Evolutionary conservation across 2,113 vertebrate genomes (phyloP), one percentile per base, ranked within the genome.

Genomic region (Sorex fumeus): DNA sequence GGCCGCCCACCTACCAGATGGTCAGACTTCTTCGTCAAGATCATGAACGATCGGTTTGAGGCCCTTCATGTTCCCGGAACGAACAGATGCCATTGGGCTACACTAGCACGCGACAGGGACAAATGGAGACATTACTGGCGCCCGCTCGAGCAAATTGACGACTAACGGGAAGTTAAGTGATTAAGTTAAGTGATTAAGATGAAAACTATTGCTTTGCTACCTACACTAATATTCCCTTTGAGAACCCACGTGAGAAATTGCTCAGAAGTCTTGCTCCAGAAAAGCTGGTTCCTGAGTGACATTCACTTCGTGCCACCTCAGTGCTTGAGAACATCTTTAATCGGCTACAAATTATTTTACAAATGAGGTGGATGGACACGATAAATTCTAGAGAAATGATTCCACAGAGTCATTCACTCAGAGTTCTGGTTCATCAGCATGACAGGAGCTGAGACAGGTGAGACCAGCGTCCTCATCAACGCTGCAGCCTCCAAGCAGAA

Each of bases 281-380:
- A 34, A 32, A 62, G 23, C 76, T 71, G 74, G 34, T 66, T 80
- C 40, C 77, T 80, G 76, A 18, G 16, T 36, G 1, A 10, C 53
- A 75, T 81, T 34, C 34, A 43, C 28, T 76, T 5, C 45, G 74
- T 60, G 66, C 47, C 53, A 30, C 50, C 2, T 32, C n/a, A 43
- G 34, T 23, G 79, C 75, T 78, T 28, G 15, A 36, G 25, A 21
- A 40, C 62, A 74, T 84, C 53, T 72, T 3, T 67, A 77, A 72
- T 50, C 34, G 40, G 45, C 47, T 69, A 78, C 30, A 87, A 80
- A 82, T 80, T 40, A 47, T 77, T 43, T 88, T 81, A 91, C 74
- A 74, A 89, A 86, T 70, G 53, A 77, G 74, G 30, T 79, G 34
- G 34, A 30, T 66, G n/a, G 71, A 79, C 40, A 70, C 93, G 43